These are phyloP conservation scores for Drosophila fuyamai DNA, from an alignment of 1,140 invertebrate species.

Conservation along the genomic window DNA sequence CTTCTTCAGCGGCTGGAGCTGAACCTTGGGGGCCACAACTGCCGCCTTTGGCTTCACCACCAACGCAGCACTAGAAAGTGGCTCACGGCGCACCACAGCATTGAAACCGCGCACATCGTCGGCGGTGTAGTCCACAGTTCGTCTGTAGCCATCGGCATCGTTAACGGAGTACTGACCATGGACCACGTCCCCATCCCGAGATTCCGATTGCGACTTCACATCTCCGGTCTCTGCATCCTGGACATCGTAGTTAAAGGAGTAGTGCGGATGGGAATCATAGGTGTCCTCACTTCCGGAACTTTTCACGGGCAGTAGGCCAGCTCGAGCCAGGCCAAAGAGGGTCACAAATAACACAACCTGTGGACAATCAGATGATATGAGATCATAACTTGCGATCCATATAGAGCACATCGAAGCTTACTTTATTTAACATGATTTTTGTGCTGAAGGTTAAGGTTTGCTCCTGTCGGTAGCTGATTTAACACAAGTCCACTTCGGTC, in stretches of 20 bases:
- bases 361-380: neutral
- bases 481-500: slow-evolving; percentile 27
- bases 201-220: slow-evolving; percentile 86
- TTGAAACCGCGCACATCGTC: slow-evolving; percentile 83
- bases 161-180: slow-evolving; percentile 85
- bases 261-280: slow-evolving; percentile 84
- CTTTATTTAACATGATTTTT: slow-evolving; percentile 55
- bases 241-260: slow-evolving; percentile 86
- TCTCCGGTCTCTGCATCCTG: slow-evolving; percentile 86
- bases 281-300: slow-evolving; percentile 40
- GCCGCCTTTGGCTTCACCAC: slow-evolving; percentile 7
- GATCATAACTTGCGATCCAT: neutral
- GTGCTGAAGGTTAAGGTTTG: slow-evolving; percentile 20
- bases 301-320: slow-evolving; percentile 45
- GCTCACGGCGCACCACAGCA: slow-evolving; percentile 82
- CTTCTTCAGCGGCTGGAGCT: slow-evolving; percentile 24
- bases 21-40: slow-evolving; percentile 26
- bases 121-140: slow-evolving; percentile 83
- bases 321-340: slow-evolving; percentile 41
- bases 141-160: slow-evolving; percentile 82
- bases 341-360: slow-evolving; percentile 40
- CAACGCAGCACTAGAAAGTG: slow-evolving; percentile 57
- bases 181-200: slow-evolving; percentile 86
- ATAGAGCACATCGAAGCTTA: slow-evolving; percentile 5
- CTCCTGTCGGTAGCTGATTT: slow-evolving; percentile 36